Base-by-base conservation (phyloP, 2,797 vertebrate genomes). In the Fratercula arctica region DNA sequence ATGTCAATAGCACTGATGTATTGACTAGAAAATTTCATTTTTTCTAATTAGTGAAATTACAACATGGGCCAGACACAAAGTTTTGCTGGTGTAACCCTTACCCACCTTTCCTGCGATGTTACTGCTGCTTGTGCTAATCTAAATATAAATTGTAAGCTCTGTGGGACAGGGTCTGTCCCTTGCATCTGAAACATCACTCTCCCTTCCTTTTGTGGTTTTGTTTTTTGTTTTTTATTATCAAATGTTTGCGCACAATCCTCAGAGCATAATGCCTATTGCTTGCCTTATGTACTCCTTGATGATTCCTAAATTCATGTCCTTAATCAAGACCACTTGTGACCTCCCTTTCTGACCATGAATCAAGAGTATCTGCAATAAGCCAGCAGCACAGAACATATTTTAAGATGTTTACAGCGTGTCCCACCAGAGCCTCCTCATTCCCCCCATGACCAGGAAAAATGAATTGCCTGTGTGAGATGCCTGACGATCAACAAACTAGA, bases 81-180 rank as follows among this genome's bases (percentile, higher is more conserved):
- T 68, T 90, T 73, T 90, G 77, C 90, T 91, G 56, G 82, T 95
- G 37, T 89, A 92, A 95, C 87, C 87, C 33, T 92, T 78, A 61
- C 76, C 68, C 68, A 26, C 92, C 93, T 78, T 95, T 89, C 81
- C 59, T 81, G 60, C 53, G 56, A 46, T 48, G 35, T 72, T 90
- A 41, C 75, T 72, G 75, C 90, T 88, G 26, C 82, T 95, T 80
- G 46, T 80, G 61, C 45, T 95, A 83, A 94, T 95, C 53, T 95
- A 83, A 85, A 87, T 90, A 81, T 90, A 87, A 93, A 93, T 74
- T 74, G 37, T 87, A 83, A 77, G 26, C 87, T 80, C 69, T 78
- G 79, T 69, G 93, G 88, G 67, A 85, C 43, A 25, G 43, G 9
- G 21, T 70, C 56, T 68, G 60, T 73, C 48, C 53, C 29, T 93